Base-by-base conservation (phyloP, 2,797 vertebrate genomes). In the Acridotheres tristis region DNA sequence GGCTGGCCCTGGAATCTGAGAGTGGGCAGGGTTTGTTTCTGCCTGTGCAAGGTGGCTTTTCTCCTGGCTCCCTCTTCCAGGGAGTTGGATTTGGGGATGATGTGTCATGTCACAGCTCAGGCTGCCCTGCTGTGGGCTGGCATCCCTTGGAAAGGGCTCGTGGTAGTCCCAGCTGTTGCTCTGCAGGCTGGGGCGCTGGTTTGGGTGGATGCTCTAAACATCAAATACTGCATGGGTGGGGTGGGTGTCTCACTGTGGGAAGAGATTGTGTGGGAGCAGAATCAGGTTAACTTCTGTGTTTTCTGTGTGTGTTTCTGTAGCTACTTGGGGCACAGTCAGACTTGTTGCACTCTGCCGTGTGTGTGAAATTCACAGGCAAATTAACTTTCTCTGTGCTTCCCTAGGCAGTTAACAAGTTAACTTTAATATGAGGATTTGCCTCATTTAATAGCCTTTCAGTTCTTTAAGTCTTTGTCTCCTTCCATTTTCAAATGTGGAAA, bases 321-420 rank as follows among this genome's bases (percentile, higher is more conserved):
- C 36, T 68, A 1, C 65, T 65, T 72, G 17, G 29, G 32, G 45
- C 32, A 34, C 34, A 58, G 40, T 82, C 48, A 47, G 65, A 36
- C 22, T 76, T n/a, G 17, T 25, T 75, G 30, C 19, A 25, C 17
- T 34, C 40, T 62, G 67, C 30, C 16, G 16, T 5, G 1, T 57
- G 14, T 4, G 4, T 1, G 5, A n/a, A 38, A 86, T 62, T 40
- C 0, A 0, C 27, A 78, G 45, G 57, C 27, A 55, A 59, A 71
- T 51, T 16, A 51, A 43, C 18, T 81, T 85, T 43, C 21, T 59
- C 51, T 75, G 34, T 1, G 5, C 36, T 82, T 71, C 45, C 13
- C 10, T 26, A 34, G 54, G 72, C 71, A 82, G 54, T 65, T 68
- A 36, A 47, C 13, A 20, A 20, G 32, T 66, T 62, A 53, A 58